phyloP scores from a whole-genome alignment of 1,140 invertebrate species.

The Hyles euphorbiae region DNA sequence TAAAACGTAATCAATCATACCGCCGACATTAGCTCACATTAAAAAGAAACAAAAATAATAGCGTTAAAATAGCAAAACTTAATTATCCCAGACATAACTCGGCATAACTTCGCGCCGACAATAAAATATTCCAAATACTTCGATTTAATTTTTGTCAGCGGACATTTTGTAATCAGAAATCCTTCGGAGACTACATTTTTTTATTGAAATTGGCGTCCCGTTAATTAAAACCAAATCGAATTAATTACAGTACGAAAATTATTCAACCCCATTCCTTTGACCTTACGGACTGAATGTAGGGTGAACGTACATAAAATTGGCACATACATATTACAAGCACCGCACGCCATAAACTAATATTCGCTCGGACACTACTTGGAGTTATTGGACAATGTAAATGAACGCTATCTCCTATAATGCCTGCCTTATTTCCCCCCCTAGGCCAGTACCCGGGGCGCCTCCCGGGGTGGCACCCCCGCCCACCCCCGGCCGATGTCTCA shows the following conservation, averaged over 20 bases:
- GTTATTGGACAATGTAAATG: constrained; percentile 75
- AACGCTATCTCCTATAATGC: constrained; percentile 74
- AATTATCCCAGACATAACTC: no score
- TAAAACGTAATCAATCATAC: no score
- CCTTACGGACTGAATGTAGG: neutral
- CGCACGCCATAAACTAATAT: constrained; percentile 71
- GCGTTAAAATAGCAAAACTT: neutral
- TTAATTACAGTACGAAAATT: constrained; percentile 57
- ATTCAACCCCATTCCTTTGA: constrained; percentile 41
- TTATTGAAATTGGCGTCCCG: constrained; percentile 59
- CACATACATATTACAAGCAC: constrained; percentile 30
- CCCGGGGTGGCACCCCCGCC: constrained; percentile 37
- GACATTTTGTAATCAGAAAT: constrained; percentile 51
- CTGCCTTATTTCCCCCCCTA: constrained; percentile 63
- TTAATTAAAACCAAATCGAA: constrained; percentile 71
- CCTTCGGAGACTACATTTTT: constrained; percentile 57
- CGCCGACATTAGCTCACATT: no score
- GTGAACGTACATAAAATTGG: constrained; percentile 19
- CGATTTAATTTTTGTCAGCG: constrained; percentile 33
- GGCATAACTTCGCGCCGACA: neutral
- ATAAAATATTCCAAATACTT: constrained; percentile 6
- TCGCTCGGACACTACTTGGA: constrained; percentile 72
- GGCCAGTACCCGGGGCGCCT: constrained; percentile 57
- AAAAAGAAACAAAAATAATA: constrained; percentile 3
- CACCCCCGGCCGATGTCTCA: constrained; percentile 65